Conservation (phyloP, 2,797 vertebrate species). For the Myripristis murdjan region DNA sequence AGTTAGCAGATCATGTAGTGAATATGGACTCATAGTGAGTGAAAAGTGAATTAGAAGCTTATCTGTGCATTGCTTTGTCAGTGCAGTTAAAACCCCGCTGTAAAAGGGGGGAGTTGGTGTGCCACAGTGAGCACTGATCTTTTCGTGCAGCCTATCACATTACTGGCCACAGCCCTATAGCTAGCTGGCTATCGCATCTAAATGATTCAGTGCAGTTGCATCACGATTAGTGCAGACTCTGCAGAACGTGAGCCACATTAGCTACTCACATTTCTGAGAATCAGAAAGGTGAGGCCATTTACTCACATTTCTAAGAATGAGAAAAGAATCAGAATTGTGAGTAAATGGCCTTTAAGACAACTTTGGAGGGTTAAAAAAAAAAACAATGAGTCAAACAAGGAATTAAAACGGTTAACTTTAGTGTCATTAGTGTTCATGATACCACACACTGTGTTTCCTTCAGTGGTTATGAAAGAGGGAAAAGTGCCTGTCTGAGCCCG, state of each 20-base stretch:
- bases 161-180: slow-evolving; percentile 29
- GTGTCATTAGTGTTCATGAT: too few species aligned
- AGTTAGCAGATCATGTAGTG: too few species aligned
- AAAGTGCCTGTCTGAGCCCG: too few species aligned
- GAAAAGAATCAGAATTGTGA: too few species aligned
- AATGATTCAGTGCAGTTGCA: slow-evolving; percentile 59
- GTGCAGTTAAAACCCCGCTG: not conserved
- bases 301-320: too few species aligned
- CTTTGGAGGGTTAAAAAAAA: not conserved
- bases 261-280: not conserved
- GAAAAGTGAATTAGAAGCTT: too few species aligned
- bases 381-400: not conserved
- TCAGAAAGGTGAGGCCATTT: too few species aligned
- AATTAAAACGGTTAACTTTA: too few species aligned
- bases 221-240: slow-evolving; percentile 5
- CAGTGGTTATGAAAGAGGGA: too few species aligned
- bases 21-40: too few species aligned
- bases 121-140: slow-evolving; percentile 1
- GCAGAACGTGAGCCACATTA: slow-evolving; percentile 9
- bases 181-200: slow-evolving; percentile 27
- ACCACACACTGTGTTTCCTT: too few species aligned
- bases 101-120: slow-evolving; percentile 18
- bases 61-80: not conserved
- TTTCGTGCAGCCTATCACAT: slow-evolving; percentile 34
- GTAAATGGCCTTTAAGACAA: not conserved